phyloP scores from a whole-genome alignment of 2,797 vertebrate species.

The Leptatherina wallacei region DNA sequence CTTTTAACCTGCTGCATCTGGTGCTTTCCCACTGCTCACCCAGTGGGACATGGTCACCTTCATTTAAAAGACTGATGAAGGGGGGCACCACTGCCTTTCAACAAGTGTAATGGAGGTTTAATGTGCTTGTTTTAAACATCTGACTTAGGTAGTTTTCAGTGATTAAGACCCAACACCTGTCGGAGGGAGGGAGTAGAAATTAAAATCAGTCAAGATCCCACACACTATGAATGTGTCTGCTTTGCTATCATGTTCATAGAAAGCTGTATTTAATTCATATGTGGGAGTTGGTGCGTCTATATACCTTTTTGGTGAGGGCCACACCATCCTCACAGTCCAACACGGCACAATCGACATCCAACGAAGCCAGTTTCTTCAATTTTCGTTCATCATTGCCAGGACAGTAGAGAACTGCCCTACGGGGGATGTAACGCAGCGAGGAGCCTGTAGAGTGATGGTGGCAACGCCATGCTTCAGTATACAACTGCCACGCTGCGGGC shows the following conservation, averaged over 20 bases:
- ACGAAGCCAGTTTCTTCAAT: slow-evolving; percentile 89
- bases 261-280: slow-evolving; percentile 28
- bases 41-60: slow-evolving; percentile 88
- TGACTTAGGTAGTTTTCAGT: slow-evolving; percentile 82
- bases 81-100: slow-evolving; percentile 78
- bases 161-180: slow-evolving; percentile 82
- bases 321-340: slow-evolving; percentile 99
- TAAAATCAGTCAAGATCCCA: slow-evolving; percentile 42
- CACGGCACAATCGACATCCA: slow-evolving; percentile 93
- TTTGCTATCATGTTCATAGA: background rate
- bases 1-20: slow-evolving; percentile 89
- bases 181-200: slow-evolving; percentile 55
- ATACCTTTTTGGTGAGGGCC: slow-evolving; percentile 94
- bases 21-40: slow-evolving; percentile 84
- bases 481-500: slow-evolving; percentile 61
- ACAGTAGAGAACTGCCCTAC: slow-evolving; percentile 94
- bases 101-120: slow-evolving; percentile 80
- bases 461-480: slow-evolving; percentile 54
- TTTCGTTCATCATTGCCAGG: slow-evolving; percentile 96
- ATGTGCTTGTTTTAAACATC: slow-evolving; percentile 83
- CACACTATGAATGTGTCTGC: slow-evolving; percentile 35
- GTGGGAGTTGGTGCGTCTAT: slow-evolving; percentile 30
- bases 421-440: slow-evolving; percentile 87
- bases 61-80: slow-evolving; percentile 82
- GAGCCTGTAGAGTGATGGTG: slow-evolving; percentile 76